These are phyloP conservation scores for Falcaria lacertinaria DNA, from an alignment of 2,888 invertebrate genomes.

Conservation along the genomic window DNA sequence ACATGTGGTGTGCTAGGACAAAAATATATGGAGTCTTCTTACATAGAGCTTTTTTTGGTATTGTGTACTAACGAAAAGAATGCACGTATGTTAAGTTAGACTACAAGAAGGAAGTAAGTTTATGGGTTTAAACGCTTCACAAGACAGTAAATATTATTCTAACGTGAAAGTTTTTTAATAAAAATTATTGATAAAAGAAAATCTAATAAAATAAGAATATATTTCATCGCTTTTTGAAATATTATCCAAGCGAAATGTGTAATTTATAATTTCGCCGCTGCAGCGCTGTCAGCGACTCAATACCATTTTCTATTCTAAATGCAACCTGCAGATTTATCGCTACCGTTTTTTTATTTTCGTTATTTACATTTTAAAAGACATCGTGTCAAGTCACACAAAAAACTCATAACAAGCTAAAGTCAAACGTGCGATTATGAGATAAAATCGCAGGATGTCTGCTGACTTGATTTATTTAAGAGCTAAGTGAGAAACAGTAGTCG, in stretches of 20 bases:
- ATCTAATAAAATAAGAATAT: no score
- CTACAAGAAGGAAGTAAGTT: no score
- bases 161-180: no score
- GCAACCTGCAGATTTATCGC: slow-evolving; percentile 58
- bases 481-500: background rate
- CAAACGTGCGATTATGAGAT: slow-evolving; percentile 11
- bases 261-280: no score
- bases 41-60: slow-evolving; percentile 8
- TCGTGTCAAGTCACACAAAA: slow-evolving; percentile 61
- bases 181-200: no score
- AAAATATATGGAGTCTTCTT: slow-evolving; percentile 30
- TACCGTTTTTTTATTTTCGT: slow-evolving; percentile 47
- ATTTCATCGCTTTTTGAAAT: no score
- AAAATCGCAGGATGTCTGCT: background rate
- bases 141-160: no score
- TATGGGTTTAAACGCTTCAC: no score
- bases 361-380: slow-evolving; percentile 57
- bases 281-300: slow-evolving; percentile 32
- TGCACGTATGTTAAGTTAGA: no score
- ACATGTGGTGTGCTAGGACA: slow-evolving; percentile 38
- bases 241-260: no score
- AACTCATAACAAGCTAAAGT: slow-evolving; percentile 9
- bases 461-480: background rate
- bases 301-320: slow-evolving; percentile 24
- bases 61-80: no score